phyloP scores from a whole-genome alignment of 2,797 vertebrate genomes.

The Sylvia borin region DNA sequence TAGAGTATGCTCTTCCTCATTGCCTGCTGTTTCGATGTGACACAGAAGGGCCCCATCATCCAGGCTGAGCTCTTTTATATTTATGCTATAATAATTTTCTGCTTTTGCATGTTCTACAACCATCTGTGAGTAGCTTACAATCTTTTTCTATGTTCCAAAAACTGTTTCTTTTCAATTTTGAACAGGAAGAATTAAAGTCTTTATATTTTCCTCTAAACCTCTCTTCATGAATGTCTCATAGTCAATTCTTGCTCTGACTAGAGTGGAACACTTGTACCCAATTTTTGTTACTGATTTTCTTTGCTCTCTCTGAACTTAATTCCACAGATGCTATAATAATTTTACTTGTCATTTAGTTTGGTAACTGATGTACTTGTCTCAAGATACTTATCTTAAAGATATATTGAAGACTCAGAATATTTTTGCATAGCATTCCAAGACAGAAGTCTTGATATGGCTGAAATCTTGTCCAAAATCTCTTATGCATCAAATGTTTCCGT shows the following conservation, averaged over 20 bases:
- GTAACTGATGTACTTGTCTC: conserved; percentile 20
- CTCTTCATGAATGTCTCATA: background rate
- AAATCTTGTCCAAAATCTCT: conserved; percentile 15
- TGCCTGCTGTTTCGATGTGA: background rate
- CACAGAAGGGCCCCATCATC: background rate
- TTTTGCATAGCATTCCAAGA: conserved; percentile 26
- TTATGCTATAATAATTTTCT: conserved; percentile 31
- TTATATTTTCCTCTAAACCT: background rate
- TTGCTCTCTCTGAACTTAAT: conserved; percentile 12
- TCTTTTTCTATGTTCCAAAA: conserved; percentile 9
- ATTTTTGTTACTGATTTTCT: conserved; percentile 13
- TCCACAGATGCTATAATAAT: background rate
- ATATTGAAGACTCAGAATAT: conserved; percentile 5
- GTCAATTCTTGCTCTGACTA: background rate
- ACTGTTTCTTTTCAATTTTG: background rate
- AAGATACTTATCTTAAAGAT: conserved; percentile 21
- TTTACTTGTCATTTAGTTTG: background rate
- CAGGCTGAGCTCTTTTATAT: conserved; percentile 25
- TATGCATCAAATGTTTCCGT: background rate
- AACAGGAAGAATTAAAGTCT: conserved; percentile 14
- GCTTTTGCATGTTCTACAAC: conserved; percentile 4
- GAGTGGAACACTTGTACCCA: conserved; percentile 20
- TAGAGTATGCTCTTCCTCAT: background rate
- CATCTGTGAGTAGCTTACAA: conserved; percentile 33
- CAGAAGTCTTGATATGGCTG: background rate